Evolutionary conservation across 2,888 invertebrate genomes (phyloP), one percentile per base, ranked within the genome.

Genomic region (Drosophila neotestacea): DNA sequence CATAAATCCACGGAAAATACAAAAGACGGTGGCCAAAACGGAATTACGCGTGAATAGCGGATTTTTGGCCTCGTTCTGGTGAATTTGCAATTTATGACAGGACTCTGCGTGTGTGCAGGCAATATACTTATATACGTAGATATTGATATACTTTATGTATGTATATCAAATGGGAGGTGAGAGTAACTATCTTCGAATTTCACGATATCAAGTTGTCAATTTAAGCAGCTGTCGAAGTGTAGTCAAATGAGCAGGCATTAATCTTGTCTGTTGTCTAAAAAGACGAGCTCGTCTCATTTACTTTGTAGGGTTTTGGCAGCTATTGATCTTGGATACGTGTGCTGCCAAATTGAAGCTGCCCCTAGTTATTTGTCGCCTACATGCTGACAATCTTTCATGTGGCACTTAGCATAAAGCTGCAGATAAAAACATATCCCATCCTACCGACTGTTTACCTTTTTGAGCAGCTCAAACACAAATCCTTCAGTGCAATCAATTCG

Each of bases 401-500:
- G 70, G 72, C 83, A 82, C 77, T 83, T 83, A 82, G 73, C 81
- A 77, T 77, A 80, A 71, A 79, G 73, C 68, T 63, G 66, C 69
- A 55, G 54, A 65, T 68, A 66, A 69, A 68, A 48, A 52, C 48
- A 64, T 36, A n/a, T 5, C 6, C 32, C 27, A 6, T 30, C 27
- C 10, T 22, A 0, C 10, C 32, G 30, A 13, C 36, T 83, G 79
- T 80, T 85, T 79, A 83, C 83, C 74, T 85, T 81, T 78, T 72
- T 72, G 62, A 71, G 64, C 75, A 75, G 70, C 84, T 71, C 73
- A 71, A 44, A 34, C 55, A 44, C 77, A 82, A 82, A 85, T 82
- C 82, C 82, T 73, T 69, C 76, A 62, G 55, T 84, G 81, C 84
- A 87, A 86, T 86, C 85, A 86, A 86, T 87, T 87, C 84, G 85